phyloP scores from a whole-genome alignment of 2,888 invertebrate species.

The Microctonus aethiopoides region DNA sequence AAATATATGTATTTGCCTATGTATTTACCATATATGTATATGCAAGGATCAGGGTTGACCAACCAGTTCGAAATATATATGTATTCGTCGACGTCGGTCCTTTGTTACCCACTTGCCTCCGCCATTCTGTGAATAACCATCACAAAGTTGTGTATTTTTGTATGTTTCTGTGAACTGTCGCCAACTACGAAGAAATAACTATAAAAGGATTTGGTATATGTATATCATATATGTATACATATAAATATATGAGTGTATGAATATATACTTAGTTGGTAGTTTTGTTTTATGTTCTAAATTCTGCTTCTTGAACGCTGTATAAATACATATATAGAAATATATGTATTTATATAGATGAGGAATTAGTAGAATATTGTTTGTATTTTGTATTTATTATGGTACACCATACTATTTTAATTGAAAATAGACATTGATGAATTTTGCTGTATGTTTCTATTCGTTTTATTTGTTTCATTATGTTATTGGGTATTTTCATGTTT shows the following conservation, averaged over 20 bases:
- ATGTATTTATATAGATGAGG: background rate
- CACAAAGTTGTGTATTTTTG: background rate
- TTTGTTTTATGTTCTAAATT: background rate
- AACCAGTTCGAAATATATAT: background rate
- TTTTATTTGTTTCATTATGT: background rate
- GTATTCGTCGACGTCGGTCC: too few species aligned
- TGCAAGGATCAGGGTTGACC: background rate
- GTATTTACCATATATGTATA: background rate
- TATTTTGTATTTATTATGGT: too few species aligned
- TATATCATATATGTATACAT: background rate
- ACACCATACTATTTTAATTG: too few species aligned
- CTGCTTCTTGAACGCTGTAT: background rate
- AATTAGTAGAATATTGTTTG: too few species aligned
- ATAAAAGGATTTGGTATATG: background rate
- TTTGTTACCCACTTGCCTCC: background rate
- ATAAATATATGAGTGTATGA: background rate
- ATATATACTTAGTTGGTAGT: background rate
- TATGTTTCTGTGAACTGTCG: background rate
- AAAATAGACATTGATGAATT: too few species aligned
- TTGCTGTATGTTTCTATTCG: background rate
- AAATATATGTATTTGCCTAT: background rate
- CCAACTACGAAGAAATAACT: background rate
- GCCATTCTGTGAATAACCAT: background rate
- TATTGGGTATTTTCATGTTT: background rate
- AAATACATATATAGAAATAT: background rate